Base-by-base conservation (phyloP, 2,797 vertebrate species). In the Hyperoplus immaculatus region DNA sequence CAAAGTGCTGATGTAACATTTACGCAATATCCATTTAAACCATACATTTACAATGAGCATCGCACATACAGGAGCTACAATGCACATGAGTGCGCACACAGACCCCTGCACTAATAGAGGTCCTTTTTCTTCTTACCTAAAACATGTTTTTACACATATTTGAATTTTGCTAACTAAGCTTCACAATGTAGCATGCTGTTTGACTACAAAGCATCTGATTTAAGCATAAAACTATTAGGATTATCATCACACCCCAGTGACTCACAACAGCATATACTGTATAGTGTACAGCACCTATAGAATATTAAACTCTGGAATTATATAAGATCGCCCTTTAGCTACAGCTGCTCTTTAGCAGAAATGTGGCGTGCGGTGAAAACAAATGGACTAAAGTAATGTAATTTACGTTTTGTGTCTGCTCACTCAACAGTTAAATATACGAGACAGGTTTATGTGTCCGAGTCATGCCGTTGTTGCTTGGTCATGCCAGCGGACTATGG, bases 231-330 rank as follows among this genome's bases (percentile, higher is more conserved):
- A 55, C 49, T 50, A 79, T 83, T 54, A 60, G 8, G 57, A 65
- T 72, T 84, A 53, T 62, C 41, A 71, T 75, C 69, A 47, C 36
- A 21, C 15, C 45, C 41, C 9, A 0, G 47, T 55, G 69, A 72
- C 51, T 75, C 75, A 60, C 46, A 70, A 49, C 58, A 69, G 53
- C 55, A 72, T 69, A 58, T 74, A 46, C 9, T 46, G 45, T 46
- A 38, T 60, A 51, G 69, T 72, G 14, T 70, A 45, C 15, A 70
- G 57, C 41, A 43, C 50, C 68, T 82, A 70, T 57, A 70, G 51
- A 82, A 70, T 78, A 80, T 74, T 80, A 18, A 63, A 82, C 36
- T 72, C 16, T n/a, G 46, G 14, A 29, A 58, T 82, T 83, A 71
- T 60, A 53, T 74, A 72, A 78, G 18, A 68, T 63, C 58, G 14